Evolutionary conservation across 2,888 invertebrate species (phyloP).

Genomic region (Cantharis rufa): DNA sequence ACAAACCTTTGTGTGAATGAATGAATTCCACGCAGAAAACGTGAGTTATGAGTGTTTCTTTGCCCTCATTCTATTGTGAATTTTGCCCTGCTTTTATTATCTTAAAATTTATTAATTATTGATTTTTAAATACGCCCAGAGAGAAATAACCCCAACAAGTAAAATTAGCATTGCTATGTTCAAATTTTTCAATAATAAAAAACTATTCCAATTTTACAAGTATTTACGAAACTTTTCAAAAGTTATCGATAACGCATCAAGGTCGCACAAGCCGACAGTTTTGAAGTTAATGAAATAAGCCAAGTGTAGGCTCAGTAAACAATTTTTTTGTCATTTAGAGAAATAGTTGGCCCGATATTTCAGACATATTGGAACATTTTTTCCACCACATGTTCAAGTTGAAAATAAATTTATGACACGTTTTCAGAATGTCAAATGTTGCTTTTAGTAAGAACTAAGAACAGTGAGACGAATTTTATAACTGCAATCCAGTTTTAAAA

Average conservation of each 20-base stretch:
- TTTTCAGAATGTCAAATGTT: background rate
- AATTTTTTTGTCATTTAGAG: background rate
- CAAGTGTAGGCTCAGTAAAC: background rate
- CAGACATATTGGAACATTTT: background rate
- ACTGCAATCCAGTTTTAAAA: background rate
- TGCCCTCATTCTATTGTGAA: background rate
- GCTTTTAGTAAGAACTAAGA: background rate
- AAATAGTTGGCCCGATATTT: background rate
- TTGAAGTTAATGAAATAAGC: background rate
- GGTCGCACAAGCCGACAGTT: background rate
- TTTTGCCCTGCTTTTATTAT: background rate
- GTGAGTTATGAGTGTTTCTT: background rate
- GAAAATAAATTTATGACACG: background rate
- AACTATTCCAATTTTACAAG: background rate
- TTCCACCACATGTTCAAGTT: background rate
- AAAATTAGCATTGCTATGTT: background rate
- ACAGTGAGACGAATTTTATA: background rate
- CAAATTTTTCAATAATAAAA: background rate
- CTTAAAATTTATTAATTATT: background rate
- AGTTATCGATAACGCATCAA: background rate
- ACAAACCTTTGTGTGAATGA: background rate
- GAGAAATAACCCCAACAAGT: background rate
- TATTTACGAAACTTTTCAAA: background rate
- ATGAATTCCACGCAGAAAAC: background rate
- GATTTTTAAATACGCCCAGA: background rate